These are phyloP conservation scores for Portevinia maculata DNA, from an alignment of 2,888 invertebrate genomes.

Conservation along the genomic window DNA sequence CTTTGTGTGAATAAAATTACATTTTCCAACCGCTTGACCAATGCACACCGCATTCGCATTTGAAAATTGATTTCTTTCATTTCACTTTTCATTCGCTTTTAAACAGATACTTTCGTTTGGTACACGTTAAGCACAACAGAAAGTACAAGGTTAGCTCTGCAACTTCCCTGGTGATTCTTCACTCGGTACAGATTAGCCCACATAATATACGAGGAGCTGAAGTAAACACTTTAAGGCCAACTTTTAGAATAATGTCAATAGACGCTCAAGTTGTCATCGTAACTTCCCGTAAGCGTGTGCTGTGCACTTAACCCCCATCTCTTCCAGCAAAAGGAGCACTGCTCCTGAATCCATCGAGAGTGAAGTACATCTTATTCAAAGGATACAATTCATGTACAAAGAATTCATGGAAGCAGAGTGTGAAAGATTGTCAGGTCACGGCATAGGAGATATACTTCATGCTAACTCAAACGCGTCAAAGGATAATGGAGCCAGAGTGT, in stretches of 20 bases:
- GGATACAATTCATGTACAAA: background rate
- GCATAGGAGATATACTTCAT: background rate
- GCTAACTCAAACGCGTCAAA: background rate
- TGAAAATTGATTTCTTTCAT: constrained; percentile 3
- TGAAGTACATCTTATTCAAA: background rate
- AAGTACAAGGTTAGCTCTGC: background rate
- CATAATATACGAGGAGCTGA: background rate
- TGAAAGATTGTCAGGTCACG: constrained; percentile 1
- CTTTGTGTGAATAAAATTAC: background rate
- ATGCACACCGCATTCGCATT: background rate
- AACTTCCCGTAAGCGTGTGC: background rate
- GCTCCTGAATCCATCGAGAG: background rate
- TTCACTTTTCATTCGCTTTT: background rate
- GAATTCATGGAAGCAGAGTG: background rate
- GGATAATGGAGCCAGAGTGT: constrained; percentile 9
- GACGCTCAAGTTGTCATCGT: constrained; percentile 18
- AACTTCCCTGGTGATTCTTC: background rate
- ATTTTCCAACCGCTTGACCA: constrained; percentile 13
- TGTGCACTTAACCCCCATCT: background rate
- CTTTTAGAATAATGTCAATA: constrained; percentile 17
- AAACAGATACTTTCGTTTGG: background rate
- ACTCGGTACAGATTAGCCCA: constrained; percentile 6
- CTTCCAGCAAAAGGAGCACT: background rate
- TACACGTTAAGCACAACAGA: background rate
- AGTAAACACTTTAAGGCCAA: constrained; percentile 1